phyloP scores from a whole-genome alignment of 2,888 invertebrate species.

The Electrophaes corylata region DNA sequence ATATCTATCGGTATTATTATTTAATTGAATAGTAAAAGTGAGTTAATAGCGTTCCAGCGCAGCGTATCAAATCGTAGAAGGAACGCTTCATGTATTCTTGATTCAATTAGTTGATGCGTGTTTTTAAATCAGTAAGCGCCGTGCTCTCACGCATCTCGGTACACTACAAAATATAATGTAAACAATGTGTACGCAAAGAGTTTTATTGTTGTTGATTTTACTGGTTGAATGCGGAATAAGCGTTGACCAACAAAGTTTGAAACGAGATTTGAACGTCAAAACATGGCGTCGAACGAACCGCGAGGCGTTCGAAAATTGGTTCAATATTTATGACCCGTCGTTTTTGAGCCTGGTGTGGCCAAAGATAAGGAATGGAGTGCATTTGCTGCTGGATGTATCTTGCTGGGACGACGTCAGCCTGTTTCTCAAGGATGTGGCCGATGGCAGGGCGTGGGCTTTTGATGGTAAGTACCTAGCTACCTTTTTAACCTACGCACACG shows the following conservation, averaged over 20 bases:
- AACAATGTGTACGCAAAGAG: constrained; percentile 48
- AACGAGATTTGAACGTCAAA: constrained; percentile 50
- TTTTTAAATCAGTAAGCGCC: constrained; percentile 18
- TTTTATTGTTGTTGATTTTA: constrained; percentile 35
- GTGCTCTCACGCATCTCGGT: constrained; percentile 29
- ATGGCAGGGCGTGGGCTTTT: constrained; percentile 79
- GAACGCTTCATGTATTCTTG: constrained; percentile 22
- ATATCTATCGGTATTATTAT: not conserved
- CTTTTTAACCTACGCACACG: not conserved
- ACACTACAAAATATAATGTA: constrained; percentile 37
- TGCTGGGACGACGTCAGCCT: constrained; percentile 76
- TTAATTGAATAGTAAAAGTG: constrained; percentile 6
- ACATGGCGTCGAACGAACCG: constrained; percentile 47
- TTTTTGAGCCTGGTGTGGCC: constrained; percentile 77
- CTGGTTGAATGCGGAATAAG: constrained; percentile 42
- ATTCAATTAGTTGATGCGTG: constrained; percentile 21
- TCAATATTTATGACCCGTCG: constrained; percentile 73
- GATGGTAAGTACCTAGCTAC: constrained; percentile 78
- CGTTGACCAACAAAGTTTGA: constrained; percentile 46
- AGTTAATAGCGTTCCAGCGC: constrained; percentile 1
- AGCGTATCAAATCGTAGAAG: constrained; percentile 4
- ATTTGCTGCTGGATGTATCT: constrained; percentile 63
- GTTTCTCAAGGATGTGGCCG: constrained; percentile 70
- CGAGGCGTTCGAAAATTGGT: constrained; percentile 69
- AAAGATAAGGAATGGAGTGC: constrained; percentile 67